Percentiles rank a stretch among this genome's conserved stretches.
Evolutionary conservation across 2,113 vertebrate genomes (phyloP).

Genomic region (Lophochroa leadbeateri): DNA sequence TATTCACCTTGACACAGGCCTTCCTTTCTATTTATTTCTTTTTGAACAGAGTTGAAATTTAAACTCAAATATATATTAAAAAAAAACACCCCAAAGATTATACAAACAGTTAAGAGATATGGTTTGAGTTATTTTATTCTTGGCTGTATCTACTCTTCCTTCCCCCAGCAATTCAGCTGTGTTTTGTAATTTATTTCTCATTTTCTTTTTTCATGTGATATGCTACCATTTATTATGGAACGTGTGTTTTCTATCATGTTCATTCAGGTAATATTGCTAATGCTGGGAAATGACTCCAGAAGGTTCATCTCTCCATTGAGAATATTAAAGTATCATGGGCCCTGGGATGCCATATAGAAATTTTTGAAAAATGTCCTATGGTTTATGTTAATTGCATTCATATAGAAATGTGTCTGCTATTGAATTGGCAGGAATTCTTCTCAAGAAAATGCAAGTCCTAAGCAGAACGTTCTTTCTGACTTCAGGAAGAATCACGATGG

Average conservation of each 20-base stretch:
- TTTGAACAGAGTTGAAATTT: not conserved
- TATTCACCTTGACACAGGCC: not conserved
- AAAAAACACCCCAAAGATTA: not conserved
- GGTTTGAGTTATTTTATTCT: not conserved
- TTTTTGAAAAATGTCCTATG: not conserved
- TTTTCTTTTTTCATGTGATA: not conserved
- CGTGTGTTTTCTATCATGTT: not conserved
- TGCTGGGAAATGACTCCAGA: not conserved
- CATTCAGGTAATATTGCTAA: not conserved
- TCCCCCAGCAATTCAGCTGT: not conserved
- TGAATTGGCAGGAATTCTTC: constrained; percentile 69
- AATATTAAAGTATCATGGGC: not conserved
- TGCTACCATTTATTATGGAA: not conserved
- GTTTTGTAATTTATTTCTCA: not conserved
- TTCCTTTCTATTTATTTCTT: not conserved
- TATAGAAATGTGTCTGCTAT: constrained; percentile 34
- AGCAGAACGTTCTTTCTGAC: constrained; percentile 24
- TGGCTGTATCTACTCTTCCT: not conserved
- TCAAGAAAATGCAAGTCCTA: constrained; percentile 14
- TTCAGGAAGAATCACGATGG: constrained; percentile 61
- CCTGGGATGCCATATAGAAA: not conserved
- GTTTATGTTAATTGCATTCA: constrained; percentile 36
- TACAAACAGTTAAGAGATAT: not conserved
- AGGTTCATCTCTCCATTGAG: not conserved
- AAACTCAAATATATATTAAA: not conserved